A percentile compares a stretch with the other conserved stretches of the same genome.
phyloP scores from a whole-genome alignment of 1,140 invertebrate genomes.

The Brachionus calyciflorus region DNA sequence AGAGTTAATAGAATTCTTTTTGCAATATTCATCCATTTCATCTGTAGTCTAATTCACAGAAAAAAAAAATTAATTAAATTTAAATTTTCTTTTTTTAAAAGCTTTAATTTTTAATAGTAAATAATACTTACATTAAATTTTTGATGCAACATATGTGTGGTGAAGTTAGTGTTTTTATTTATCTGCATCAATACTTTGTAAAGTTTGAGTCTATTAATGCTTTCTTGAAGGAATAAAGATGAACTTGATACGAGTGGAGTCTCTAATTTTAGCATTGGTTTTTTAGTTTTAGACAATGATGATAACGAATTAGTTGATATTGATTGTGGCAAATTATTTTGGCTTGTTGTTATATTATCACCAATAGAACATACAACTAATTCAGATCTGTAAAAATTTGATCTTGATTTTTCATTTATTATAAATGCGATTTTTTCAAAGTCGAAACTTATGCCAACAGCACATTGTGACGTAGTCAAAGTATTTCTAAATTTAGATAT shows the following conservation, averaged over 20 bases:
- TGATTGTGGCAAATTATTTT: not conserved
- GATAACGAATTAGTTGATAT: not conserved
- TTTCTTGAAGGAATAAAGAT: slow-evolving; percentile 4
- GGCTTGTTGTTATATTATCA: not conserved
- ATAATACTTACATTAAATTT: not conserved
- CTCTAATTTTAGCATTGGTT: not conserved
- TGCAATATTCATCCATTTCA: slow-evolving; percentile 41
- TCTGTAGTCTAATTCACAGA: not conserved
- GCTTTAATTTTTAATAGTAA: not conserved
- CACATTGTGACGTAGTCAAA: not conserved
- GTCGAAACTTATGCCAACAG: slow-evolving; percentile 35
- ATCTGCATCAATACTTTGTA: not conserved
- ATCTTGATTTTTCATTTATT: slow-evolving; percentile 13
- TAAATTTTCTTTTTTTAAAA: too few relatives aligned
- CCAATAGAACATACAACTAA: slow-evolving; percentile 25
- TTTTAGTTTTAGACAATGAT: not conserved
- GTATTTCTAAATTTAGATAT: slow-evolving; percentile 39
- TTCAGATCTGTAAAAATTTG: not conserved
- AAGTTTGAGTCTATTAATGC: not conserved
- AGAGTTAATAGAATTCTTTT: slow-evolving; percentile 12
- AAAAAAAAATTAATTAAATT: not conserved
- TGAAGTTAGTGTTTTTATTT: not conserved
- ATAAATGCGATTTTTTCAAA: slow-evolving; percentile 36
- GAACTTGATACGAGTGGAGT: not conserved
- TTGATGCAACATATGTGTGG: slow-evolving; percentile 25